phyloP scores from a whole-genome alignment of 2,888 invertebrate species.

The Amiota mariae region DNA sequence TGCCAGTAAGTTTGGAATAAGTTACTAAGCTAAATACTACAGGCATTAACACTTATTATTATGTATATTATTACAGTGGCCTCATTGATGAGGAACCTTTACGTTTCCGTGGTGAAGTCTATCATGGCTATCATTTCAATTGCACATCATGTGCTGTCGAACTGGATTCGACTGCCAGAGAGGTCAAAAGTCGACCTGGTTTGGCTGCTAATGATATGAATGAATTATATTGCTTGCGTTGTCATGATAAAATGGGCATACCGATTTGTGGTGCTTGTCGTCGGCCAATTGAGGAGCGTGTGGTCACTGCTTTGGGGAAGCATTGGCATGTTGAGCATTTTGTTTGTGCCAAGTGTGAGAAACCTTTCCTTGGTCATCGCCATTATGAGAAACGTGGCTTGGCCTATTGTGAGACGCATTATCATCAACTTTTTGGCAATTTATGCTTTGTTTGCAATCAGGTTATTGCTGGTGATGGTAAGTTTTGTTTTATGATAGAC shows the following conservation, averaged over 20 bases:
- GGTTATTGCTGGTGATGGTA: conserved; percentile 97
- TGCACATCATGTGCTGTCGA: conserved; percentile 94
- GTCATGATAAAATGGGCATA: conserved; percentile 99
- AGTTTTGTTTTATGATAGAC: conserved; percentile 63
- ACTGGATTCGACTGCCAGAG: conserved; percentile 95
- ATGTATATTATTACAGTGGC: conserved; percentile 76
- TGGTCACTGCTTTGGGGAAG: conserved; percentile 98
- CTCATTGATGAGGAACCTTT: conserved; percentile 93
- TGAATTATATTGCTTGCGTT: conserved; percentile 96
- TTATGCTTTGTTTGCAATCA: conserved; percentile 99
- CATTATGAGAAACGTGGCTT: conserved; percentile 99
- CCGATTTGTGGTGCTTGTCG: conserved; percentile 99
- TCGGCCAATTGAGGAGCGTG: conserved; percentile 98
- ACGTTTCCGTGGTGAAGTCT: conserved; percentile 95
- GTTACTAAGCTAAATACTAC: neutral
- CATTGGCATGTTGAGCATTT: conserved; percentile 99
- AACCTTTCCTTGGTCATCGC: conserved; percentile 98
- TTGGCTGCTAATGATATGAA: conserved; percentile 94
- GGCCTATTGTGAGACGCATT: conserved; percentile 99
- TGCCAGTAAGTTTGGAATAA: conserved; percentile 88
- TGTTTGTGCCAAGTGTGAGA: conserved; percentile 99
- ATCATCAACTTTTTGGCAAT: conserved; percentile 98
- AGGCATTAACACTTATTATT: neutral
- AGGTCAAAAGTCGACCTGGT: conserved; percentile 93
- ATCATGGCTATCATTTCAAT: conserved; percentile 99